These are phyloP conservation scores for Sebastes oblongus DNA, from an alignment of 2,797 vertebrate genomes.

Conservation along the genomic window DNA sequence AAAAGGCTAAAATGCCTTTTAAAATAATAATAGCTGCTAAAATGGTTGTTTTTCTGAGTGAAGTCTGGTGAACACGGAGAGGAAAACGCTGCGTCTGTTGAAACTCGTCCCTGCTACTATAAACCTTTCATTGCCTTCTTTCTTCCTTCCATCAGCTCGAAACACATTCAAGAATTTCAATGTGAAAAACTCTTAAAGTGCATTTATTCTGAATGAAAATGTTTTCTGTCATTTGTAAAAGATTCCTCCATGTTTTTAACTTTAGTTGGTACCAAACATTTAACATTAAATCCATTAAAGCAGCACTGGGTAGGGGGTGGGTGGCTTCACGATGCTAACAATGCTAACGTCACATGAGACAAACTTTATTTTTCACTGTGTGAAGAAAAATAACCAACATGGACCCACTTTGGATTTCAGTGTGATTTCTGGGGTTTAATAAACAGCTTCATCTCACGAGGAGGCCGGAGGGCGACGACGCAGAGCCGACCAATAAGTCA, in stretches of 20 bases:
- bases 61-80: neutral
- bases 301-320: no score
- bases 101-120: conserved; percentile 5
- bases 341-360: neutral
- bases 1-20: neutral
- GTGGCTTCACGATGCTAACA: neutral
- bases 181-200: conserved; percentile 57
- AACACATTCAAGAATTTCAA: conserved; percentile 26
- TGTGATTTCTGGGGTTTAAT: neutral
- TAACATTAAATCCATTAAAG: no score
- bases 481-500: no score
- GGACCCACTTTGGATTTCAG: neutral
- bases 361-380: neutral
- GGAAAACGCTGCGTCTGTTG: neutral
- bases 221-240: conserved; percentile 20
- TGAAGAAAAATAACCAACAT: neutral
- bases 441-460: neutral
- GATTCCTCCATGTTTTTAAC: conserved; percentile 12
- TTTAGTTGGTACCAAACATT: neutral
- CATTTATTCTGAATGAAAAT: conserved; percentile 47
- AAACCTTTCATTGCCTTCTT: conserved; percentile 59
- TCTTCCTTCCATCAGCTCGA: conserved; percentile 47
- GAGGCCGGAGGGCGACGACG: no score
- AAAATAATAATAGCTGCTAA: neutral
- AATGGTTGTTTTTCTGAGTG: neutral